Conservation (phyloP, 1,140 invertebrate species). For the Andricus grossulariae region DNA sequence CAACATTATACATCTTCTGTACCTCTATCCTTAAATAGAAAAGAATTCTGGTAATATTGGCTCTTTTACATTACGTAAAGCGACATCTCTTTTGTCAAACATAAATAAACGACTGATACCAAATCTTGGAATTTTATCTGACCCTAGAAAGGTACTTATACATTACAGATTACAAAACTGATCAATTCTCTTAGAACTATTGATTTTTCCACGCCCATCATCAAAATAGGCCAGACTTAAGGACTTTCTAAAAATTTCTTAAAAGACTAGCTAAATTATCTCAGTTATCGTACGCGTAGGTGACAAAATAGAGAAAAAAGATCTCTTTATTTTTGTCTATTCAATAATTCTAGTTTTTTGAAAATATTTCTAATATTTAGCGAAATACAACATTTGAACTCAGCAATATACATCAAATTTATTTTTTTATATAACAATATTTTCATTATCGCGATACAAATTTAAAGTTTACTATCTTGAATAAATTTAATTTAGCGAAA, state of each 20-base stretch:
- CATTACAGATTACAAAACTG: no score
- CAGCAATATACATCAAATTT: no score
- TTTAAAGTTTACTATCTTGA: no score
- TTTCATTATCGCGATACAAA: no score
- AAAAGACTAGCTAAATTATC: constrained; percentile 27
- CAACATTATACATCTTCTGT: background rate
- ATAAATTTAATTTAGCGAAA: no score
- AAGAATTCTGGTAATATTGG: constrained; percentile 3
- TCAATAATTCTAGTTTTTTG: no score
- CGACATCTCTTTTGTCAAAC: constrained; percentile 13
- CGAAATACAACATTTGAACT: no score
- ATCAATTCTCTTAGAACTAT: background rate
- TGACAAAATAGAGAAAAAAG: background rate
- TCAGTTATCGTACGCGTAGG: background rate
- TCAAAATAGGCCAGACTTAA: background rate
- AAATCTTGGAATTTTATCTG: background rate
- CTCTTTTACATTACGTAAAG: background rate
- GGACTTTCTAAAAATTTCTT: constrained; percentile 36
- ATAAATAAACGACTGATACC: constrained; percentile 13
- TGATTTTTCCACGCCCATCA: background rate
- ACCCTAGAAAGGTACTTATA: background rate
- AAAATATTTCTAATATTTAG: no score
- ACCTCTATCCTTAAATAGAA: background rate
- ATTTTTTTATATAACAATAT: no score
- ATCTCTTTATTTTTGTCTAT: background rate